phyloP scores from a whole-genome alignment of 1,140 invertebrate species.

The Micrasema minimum region DNA sequence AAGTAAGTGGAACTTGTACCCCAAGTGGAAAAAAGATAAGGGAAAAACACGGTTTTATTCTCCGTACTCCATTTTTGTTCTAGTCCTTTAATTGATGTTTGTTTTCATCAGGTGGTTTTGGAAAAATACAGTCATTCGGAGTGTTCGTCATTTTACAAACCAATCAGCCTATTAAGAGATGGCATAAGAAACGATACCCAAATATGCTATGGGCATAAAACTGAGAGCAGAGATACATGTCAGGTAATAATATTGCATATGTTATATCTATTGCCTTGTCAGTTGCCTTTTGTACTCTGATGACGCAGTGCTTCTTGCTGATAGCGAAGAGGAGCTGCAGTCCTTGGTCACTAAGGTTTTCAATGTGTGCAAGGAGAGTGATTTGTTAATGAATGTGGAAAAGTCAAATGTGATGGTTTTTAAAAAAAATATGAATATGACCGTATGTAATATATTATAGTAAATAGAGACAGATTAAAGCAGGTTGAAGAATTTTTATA shows the following conservation, averaged over 20 bases:
- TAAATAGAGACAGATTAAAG: no score
- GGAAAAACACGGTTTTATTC: constrained; percentile 3
- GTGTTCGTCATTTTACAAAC: constrained; percentile 1
- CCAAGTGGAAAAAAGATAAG: constrained; percentile 31
- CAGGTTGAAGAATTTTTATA: no score
- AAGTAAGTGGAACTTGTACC: no score
- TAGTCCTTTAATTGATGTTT: background rate
- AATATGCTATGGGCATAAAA: constrained; percentile 33
- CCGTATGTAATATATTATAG: no score
- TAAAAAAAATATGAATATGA: no score
- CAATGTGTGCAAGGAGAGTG: no score
- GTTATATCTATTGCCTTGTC: background rate
- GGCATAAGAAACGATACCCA: constrained; percentile 34
- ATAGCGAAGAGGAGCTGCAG: no score
- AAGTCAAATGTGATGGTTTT: no score
- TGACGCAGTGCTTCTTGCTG: no score
- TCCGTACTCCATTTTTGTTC: background rate
- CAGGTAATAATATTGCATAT: constrained; percentile 16
- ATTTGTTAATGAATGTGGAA: no score
- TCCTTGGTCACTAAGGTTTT: no score
- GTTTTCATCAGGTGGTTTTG: constrained; percentile 36
- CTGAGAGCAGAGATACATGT: constrained; percentile 40
- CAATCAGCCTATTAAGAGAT: background rate
- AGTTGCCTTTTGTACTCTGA: no score
- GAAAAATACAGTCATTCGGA: constrained; percentile 24